phyloP scores from a whole-genome alignment of 2,113 vertebrate species.

The Eulemur macaco region DNA sequence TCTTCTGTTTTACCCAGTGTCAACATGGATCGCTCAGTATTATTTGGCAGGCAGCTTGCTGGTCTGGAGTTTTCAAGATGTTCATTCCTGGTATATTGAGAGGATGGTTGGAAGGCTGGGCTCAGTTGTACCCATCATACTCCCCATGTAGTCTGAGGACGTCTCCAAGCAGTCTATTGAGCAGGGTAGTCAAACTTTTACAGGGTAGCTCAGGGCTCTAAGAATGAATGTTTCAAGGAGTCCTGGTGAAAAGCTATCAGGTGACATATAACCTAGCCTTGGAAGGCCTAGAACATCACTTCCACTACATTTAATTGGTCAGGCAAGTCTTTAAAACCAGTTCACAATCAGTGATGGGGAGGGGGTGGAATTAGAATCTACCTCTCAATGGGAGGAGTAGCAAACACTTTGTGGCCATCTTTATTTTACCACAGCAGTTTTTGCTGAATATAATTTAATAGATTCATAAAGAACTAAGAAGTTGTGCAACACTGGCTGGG shows the following conservation, averaged over 20 bases:
- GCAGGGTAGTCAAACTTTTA: background rate
- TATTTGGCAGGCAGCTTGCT: background rate
- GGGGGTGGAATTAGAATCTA: background rate
- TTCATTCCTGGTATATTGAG: background rate
- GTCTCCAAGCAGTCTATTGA: background rate
- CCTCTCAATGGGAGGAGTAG: background rate
- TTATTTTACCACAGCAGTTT: background rate
- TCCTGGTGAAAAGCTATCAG: background rate
- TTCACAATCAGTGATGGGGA: background rate
- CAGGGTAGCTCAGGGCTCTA: background rate
- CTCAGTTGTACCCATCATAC: background rate
- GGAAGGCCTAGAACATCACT: background rate
- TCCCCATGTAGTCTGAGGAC: no score
- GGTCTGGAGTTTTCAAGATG: background rate
- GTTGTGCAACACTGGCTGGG: background rate
- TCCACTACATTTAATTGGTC: background rate
- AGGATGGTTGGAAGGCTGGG: no score
- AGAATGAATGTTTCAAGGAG: background rate
- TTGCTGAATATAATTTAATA: background rate
- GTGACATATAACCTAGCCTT: background rate
- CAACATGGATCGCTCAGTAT: no score
- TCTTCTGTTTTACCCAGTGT: background rate
- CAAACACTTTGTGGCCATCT: background rate
- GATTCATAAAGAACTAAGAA: background rate
- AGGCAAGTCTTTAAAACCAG: background rate